These are phyloP conservation scores for Harpalus rufipes DNA, from an alignment of 2,888 invertebrate species.

Conservation along the genomic window DNA sequence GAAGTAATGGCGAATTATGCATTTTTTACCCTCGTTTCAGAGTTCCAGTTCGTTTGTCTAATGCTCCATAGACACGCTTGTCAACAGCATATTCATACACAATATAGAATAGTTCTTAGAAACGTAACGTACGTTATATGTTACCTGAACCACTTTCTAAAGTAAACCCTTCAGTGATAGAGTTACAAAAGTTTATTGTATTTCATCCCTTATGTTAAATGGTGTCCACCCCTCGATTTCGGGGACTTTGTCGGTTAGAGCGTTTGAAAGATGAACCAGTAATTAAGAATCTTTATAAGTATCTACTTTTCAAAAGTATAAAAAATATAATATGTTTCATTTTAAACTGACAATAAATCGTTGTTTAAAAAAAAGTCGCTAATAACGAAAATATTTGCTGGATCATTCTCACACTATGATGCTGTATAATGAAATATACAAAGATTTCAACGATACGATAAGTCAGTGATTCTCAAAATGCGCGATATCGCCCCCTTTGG, in stretches of 20 bases:
- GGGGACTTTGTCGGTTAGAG: not conserved
- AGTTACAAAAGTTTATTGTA: not conserved
- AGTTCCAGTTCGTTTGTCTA: slow-evolving; percentile 43
- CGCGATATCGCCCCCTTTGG: no score
- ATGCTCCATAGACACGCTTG: slow-evolving; percentile 37
- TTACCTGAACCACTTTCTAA: slow-evolving; percentile 1
- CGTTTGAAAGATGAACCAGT: slow-evolving; percentile 1
- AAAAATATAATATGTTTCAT: no score
- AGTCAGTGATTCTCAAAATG: no score
- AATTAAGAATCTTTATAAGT: not conserved
- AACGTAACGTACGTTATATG: not conserved
- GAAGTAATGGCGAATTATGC: slow-evolving; percentile 1
- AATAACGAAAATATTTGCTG: no score
- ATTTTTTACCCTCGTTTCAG: slow-evolving; percentile 45
- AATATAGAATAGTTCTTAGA: not conserved
- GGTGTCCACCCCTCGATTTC: not conserved
- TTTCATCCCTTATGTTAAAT: not conserved
- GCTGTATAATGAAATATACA: no score
- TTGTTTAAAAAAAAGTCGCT: no score
- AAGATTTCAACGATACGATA: no score
- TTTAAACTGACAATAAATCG: no score
- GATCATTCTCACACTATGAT: no score
- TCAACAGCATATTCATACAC: slow-evolving; percentile 13
- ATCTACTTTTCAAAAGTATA: no score
- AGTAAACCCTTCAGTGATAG: not conserved